Conservation (phyloP, 1,140 invertebrate genomes). For the Copidosoma floridanum region DNA sequence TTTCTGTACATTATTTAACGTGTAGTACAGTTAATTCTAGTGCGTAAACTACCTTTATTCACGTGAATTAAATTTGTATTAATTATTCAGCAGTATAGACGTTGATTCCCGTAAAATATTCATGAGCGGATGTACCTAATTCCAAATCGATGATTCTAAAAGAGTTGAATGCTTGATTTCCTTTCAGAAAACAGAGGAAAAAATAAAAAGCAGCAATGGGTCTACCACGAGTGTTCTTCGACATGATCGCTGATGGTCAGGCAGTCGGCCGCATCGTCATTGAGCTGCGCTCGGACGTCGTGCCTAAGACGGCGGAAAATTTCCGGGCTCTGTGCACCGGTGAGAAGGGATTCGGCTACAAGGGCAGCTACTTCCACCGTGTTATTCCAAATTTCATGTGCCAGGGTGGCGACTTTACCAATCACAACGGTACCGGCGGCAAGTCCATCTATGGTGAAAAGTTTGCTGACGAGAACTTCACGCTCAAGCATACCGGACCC, state of each 20-base stretch:
- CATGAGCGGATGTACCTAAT: no score
- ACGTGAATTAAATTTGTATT: no score
- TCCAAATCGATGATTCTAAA: background rate
- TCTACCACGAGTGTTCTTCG: constrained; percentile 77
- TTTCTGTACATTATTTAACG: no score
- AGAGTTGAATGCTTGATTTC: background rate
- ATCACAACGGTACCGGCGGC: constrained; percentile 76
- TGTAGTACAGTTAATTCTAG: no score
- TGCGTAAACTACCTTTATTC: background rate
- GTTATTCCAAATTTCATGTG: constrained; percentile 88
- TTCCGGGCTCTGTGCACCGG: constrained; percentile 79
- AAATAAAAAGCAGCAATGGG: constrained; percentile 57
- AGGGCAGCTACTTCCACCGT: constrained; percentile 76
- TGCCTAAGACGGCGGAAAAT: constrained; percentile 79
- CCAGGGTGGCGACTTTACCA: constrained; percentile 78
- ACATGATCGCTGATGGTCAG: constrained; percentile 66
- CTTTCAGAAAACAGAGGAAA: background rate
- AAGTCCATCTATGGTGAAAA: constrained; percentile 78
- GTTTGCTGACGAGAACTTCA: constrained; percentile 83
- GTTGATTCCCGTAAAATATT: background rate
- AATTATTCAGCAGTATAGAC: no score
- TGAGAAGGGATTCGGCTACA: constrained; percentile 79
- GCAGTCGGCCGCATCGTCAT: constrained; percentile 70
- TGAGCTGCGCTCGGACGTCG: constrained; percentile 70
- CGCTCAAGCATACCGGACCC: constrained; percentile 70